Conservation (phyloP, 2,113 vertebrate genomes). For the Pygoscelis adeliae region DNA sequence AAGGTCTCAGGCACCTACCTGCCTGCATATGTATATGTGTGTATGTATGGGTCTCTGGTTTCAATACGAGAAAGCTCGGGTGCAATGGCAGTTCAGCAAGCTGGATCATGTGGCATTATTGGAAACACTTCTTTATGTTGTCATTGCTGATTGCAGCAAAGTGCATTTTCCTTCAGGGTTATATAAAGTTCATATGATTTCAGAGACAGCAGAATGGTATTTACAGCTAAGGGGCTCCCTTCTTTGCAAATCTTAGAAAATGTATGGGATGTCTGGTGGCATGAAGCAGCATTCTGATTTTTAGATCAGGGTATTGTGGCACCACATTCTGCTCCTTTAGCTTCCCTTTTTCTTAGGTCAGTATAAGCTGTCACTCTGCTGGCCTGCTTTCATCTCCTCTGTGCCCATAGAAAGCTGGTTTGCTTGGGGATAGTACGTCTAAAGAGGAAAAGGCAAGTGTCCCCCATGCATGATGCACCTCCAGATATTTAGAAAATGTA, state of each 20-base stretch:
- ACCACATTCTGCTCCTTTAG: background rate
- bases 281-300: background rate
- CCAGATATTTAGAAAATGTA: background rate
- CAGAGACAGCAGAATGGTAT: background rate
- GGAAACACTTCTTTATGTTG: constrained; percentile 44
- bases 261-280: background rate
- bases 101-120: background rate
- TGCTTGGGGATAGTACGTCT: background rate
- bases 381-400: background rate
- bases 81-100: background rate
- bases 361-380: background rate
- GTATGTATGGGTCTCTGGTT: background rate
- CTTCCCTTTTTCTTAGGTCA: background rate
- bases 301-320: background rate
- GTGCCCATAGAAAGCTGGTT: background rate
- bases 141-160: constrained; percentile 28
- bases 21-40: background rate
- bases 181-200: background rate
- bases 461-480: background rate
- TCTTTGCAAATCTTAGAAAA: background rate
- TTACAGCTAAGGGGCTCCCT: background rate
- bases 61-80: background rate
- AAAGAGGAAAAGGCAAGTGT: background rate
- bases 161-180: constrained; percentile 7
- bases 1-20: background rate